Evolutionary conservation across 1,140 invertebrate genomes (phyloP), one percentile per base, ranked within the genome.

Genomic region (Brachionus manjavacas): DNA sequence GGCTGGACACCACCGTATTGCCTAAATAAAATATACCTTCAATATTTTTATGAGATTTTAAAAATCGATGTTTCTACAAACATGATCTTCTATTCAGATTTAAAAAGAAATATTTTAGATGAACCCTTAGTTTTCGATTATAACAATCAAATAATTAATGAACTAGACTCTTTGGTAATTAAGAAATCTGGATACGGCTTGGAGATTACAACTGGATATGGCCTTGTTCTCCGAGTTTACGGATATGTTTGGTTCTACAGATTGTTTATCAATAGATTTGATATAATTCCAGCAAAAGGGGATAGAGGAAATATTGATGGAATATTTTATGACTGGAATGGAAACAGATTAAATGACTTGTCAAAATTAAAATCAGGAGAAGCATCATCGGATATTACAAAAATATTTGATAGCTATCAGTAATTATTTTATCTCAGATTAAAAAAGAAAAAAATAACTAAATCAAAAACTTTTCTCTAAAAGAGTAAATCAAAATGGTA

Each of bases 11-110:
- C 43, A 4, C 72, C 72, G 7, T 76, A 25, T 28, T 76, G 72
- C 12, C 12, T 76, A 14, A 12, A 76, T 23, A 76, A 76, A 76
- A 76, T 76, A 23, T 76, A 49, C n/a, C 1, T 76, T 12, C 72
- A 76, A 76, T 76, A 23, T 25, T 49, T 76, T 25, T 49, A 76
- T 49, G 72, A 76, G 43, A 49, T 76, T 23, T 14, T 76, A 20
- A 28, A 35, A 25, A 20, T 76, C 3, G 72, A 76, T 28, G 4
- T 76, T 12, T 23, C 14, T 16, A 4, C 16, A n/a, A 41, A 41
- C n/a, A 39, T 72, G 16, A 72, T 72, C 8, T 20, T 4, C 41
- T 72, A 72, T 20, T 41, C 31, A 39, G 31, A 72, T 72, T 41
- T 72, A 31, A 20, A 9, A 39, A 72, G 12, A 41, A 72, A 72